phyloP scores from a whole-genome alignment of 2,888 invertebrate genomes.

The Brachyopa scutellaris region DNA sequence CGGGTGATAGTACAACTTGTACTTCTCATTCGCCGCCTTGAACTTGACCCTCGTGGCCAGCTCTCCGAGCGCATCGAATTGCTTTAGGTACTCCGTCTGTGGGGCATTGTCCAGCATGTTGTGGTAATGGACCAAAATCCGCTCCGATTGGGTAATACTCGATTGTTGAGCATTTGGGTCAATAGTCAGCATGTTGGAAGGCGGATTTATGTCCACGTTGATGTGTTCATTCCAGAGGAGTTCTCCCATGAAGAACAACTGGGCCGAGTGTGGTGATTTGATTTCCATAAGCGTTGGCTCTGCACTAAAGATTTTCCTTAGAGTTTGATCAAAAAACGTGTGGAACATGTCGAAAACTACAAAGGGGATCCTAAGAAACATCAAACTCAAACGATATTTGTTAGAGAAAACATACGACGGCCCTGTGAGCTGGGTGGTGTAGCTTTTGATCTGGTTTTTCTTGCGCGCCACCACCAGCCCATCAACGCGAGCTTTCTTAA shows the following conservation, averaged over 20 bases:
- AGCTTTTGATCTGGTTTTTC: conserved; percentile 77
- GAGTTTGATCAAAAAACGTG: conserved; percentile 73
- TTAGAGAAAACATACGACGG: conserved; percentile 81
- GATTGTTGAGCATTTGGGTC: conserved; percentile 77
- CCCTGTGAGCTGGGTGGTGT: conserved; percentile 76
- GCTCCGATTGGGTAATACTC: conserved; percentile 76
- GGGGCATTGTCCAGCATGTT: conserved; percentile 79
- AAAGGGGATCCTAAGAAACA: conserved; percentile 77
- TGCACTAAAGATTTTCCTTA: conserved; percentile 64
- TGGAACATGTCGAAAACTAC: conserved; percentile 75
- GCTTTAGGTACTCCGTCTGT: conserved; percentile 79
- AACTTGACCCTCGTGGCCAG: conserved; percentile 76
- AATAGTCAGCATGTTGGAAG: conserved; percentile 79
- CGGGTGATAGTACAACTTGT: conserved; percentile 77
- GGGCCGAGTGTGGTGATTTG: conserved; percentile 82
- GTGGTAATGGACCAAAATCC: conserved; percentile 80
- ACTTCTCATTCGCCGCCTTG: conserved; percentile 79
- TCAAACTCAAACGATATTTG: conserved; percentile 80
- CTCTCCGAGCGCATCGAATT: conserved; percentile 74
- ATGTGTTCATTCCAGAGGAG: conserved; percentile 79
- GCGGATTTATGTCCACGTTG: conserved; percentile 76
- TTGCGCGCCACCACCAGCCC: conserved; percentile 84
- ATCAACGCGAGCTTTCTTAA: conserved; percentile 84
- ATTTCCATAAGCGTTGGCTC: conserved; percentile 76
- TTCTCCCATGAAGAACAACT: conserved; percentile 83